phyloP scores from a whole-genome alignment of 2,113 vertebrate species.

The Hyperopisus bebe region DNA sequence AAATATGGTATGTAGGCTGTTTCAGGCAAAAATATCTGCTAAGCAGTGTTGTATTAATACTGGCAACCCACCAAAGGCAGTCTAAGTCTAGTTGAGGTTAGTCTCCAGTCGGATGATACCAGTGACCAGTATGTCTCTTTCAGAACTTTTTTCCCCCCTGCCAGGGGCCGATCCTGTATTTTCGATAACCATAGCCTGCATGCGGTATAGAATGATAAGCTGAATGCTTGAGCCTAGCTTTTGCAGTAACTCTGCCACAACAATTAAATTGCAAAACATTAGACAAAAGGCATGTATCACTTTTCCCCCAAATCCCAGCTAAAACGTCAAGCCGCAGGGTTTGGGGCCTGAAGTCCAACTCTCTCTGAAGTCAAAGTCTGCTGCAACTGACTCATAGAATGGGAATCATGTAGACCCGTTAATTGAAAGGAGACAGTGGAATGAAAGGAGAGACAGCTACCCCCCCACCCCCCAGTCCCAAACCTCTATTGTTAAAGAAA shows the following conservation, averaged over 20 bases:
- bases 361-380: background rate
- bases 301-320: background rate
- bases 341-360: background rate
- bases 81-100: background rate
- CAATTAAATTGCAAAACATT: slow-evolving; percentile 2
- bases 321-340: background rate
- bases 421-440: background rate
- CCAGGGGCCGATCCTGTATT: background rate
- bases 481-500: background rate
- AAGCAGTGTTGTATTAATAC: background rate
- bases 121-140: background rate
- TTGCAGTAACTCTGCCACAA: background rate
- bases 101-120: background rate
- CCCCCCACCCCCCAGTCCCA: background rate
- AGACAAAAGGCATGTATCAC: background rate
- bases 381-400: background rate
- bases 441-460: background rate
- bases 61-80: background rate
- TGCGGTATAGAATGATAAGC: background rate
- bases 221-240: background rate
- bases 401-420: background rate
- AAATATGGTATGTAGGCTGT: background rate
- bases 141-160: background rate
- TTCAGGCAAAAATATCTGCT: background rate
- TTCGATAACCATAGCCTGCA: background rate